phyloP scores from a whole-genome alignment of 1,140 invertebrate genomes.

The Bactericera cockerelli region DNA sequence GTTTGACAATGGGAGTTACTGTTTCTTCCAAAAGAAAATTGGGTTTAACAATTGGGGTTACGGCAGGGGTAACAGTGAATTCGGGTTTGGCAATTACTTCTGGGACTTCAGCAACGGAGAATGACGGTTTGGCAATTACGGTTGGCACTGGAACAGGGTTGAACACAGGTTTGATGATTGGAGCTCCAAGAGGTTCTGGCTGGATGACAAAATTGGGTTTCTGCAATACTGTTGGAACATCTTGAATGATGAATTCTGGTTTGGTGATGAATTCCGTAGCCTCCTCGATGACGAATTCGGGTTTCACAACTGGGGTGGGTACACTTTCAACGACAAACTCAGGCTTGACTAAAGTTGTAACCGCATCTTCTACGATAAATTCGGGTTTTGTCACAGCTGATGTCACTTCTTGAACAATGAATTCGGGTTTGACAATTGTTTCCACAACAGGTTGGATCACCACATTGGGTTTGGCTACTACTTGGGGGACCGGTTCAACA shows the following conservation, averaged over 20 bases:
- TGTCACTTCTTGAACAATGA: background rate
- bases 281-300: constrained; percentile 2
- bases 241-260: constrained; percentile 1
- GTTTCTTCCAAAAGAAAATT: constrained; percentile 1
- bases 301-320: constrained; percentile 4
- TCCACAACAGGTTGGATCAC: background rate
- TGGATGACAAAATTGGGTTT: background rate
- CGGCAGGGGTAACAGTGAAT: background rate
- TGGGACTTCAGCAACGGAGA: constrained; percentile 6
- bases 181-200: background rate
- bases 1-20: background rate
- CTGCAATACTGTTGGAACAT: background rate
- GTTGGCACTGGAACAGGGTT: background rate
- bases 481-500: background rate
- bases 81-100: background rate
- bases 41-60: background rate
- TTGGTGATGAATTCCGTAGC: constrained; percentile 1
- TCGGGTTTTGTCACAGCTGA: background rate
- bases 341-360: background rate
- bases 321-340: background rate
- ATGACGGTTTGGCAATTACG: background rate
- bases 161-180: background rate
- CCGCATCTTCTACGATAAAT: background rate
- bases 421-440: background rate
- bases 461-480: background rate